Evolutionary conservation across 2,113 vertebrate species (phyloP).

Genomic region (Nematolebias whitei): DNA sequence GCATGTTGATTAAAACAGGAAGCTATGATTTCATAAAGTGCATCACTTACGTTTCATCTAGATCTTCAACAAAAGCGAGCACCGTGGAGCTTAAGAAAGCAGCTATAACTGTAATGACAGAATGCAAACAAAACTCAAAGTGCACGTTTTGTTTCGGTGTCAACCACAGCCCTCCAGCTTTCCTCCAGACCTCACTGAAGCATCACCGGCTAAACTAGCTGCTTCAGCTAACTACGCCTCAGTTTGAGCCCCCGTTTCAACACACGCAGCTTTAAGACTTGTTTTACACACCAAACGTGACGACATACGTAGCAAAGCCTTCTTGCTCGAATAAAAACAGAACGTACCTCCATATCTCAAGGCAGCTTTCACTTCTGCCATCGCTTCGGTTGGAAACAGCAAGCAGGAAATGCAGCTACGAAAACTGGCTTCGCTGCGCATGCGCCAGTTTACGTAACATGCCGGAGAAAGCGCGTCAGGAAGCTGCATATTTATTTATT

Average conservation of each 20-base stretch:
- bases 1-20: too few relatives aligned
- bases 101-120: slow-evolving; percentile 61
- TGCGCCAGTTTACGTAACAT: slow-evolving; percentile 56
- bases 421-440: slow-evolving; percentile 40
- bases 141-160: not conserved
- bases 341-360: slow-evolving; percentile 72
- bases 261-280: not conserved
- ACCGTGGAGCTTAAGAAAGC: slow-evolving; percentile 73
- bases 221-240: slow-evolving; percentile 49
- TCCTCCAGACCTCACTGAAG: slow-evolving; percentile 47
- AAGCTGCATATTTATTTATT: not conserved
- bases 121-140: slow-evolving; percentile 12
- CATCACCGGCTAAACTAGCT: slow-evolving; percentile 64
- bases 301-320: too few relatives aligned
- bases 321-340: not conserved
- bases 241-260: slow-evolving; percentile 3
- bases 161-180: not conserved
- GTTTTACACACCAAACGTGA: not conserved
- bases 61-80: slow-evolving; percentile 87
- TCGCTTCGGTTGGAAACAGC: slow-evolving; percentile 64
- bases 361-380: slow-evolving; percentile 71
- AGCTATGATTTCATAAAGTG: not conserved
- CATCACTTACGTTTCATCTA: slow-evolving; percentile 95
- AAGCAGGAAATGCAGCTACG: slow-evolving; percentile 74
- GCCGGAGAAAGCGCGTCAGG: not conserved